Percentiles rank a stretch among this genome's conserved stretches.
Conservation (phyloP, 1,140 invertebrate species). For the Armadillidium nasatum region DNA sequence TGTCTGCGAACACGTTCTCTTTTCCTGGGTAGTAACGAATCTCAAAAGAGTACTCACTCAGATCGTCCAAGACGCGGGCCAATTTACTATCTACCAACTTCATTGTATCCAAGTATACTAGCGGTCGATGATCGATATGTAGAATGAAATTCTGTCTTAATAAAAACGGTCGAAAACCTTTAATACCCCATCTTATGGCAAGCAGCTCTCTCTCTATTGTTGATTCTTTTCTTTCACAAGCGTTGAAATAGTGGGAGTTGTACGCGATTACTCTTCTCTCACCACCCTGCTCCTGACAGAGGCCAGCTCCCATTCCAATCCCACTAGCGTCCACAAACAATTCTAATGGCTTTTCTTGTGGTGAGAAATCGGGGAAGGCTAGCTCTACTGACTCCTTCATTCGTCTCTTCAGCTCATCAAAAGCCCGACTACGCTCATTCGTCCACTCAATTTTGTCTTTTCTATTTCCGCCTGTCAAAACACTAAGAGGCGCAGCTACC, state of each 20-base stretch:
- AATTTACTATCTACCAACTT: not conserved
- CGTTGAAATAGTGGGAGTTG: too few species aligned
- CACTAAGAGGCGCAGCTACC: not conserved
- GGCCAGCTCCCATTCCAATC: too few species aligned
- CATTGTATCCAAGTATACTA: slow-evolving; percentile 14
- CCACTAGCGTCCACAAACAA: too few species aligned
- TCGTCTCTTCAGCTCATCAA: not conserved
- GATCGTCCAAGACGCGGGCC: not conserved
- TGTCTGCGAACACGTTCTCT: not conserved
- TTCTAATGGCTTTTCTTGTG: not conserved
- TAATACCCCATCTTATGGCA: not conserved
- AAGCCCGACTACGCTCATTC: not conserved
- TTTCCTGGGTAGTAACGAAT: not conserved
- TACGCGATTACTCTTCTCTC: too few species aligned
- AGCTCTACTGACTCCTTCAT: not conserved
- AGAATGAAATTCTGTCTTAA: not conserved
- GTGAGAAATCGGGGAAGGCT: not conserved
- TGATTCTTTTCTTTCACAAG: too few species aligned
- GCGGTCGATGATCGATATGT: not conserved
- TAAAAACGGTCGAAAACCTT: not conserved
- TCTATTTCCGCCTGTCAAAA: not conserved
- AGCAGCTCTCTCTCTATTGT: too few species aligned
- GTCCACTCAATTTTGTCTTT: not conserved
- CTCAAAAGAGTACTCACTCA: not conserved
- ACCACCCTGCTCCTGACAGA: too few species aligned